Percentiles rank a stretch among this genome's conserved stretches.
phyloP scores from a whole-genome alignment of 92 coral and sea anemone genomes.

The Zoanthus sansibaricus region DNA sequence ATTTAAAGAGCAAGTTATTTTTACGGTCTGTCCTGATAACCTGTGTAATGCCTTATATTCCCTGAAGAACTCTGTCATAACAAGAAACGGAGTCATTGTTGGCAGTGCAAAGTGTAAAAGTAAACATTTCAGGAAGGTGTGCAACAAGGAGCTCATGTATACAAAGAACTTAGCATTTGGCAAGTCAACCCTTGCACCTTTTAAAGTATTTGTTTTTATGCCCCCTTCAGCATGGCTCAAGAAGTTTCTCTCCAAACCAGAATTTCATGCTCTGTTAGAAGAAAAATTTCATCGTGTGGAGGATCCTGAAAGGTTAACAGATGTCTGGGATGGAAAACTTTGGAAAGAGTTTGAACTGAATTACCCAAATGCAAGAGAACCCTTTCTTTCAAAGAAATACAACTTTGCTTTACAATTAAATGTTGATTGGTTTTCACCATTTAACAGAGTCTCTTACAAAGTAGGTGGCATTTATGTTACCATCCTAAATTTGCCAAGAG shows the following conservation, averaged over 20 bases:
- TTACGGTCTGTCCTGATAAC: conserved; percentile 40
- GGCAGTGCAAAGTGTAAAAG: conserved; percentile 13
- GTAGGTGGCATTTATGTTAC: conserved; percentile 51
- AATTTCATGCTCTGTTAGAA: conserved; percentile 31
- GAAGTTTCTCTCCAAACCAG: conserved; percentile 33
- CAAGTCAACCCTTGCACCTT: conserved; percentile 24
- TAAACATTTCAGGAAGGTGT: conserved; percentile 35
- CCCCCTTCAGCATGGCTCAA: conserved; percentile 58
- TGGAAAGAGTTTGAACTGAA: conserved; percentile 34
- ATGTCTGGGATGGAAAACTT: conserved; percentile 52
- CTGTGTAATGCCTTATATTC: conserved; percentile 40
- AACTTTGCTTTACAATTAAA: conserved; percentile 40
- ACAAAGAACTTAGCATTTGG: conserved; percentile 28
- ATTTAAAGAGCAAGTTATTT: conserved; percentile 15
- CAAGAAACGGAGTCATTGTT: conserved; percentile 7
- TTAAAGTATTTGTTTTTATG: conserved; percentile 48
- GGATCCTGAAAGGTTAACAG: conserved; percentile 26
- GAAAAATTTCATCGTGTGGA: conserved; percentile 4
- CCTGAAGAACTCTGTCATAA: conserved; percentile 9
- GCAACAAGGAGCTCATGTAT: conserved; percentile 40
- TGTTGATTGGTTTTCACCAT: conserved; percentile 57
- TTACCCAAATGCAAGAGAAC: conserved; percentile 1
- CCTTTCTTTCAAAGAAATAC: conserved; percentile 10
- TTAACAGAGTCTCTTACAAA: conserved; percentile 30
- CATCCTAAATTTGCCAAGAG: conserved; percentile 55